Evolutionary conservation across 2,797 vertebrate species (phyloP).

Genomic region (Oophaga sylvatica): DNA sequence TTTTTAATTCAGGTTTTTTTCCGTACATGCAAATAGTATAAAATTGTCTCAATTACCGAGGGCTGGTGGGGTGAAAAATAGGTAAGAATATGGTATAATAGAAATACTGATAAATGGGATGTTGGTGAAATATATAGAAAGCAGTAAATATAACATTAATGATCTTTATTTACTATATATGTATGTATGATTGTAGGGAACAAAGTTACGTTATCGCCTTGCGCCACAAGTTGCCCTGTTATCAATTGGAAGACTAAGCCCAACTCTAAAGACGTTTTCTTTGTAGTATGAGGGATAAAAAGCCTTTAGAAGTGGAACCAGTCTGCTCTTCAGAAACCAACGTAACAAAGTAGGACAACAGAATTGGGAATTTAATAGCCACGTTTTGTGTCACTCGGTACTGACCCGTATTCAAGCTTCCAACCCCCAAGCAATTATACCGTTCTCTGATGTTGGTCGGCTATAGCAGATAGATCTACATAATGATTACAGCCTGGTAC

Average conservation of each 20-base stretch:
- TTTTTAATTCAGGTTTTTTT: too few species aligned
- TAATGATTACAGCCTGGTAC: neutral
- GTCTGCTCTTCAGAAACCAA: conserved; percentile 2
- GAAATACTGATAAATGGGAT: neutral
- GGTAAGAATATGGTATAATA: neutral
- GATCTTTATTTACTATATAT: neutral
- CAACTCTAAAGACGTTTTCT: conserved; percentile 13
- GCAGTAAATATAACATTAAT: neutral
- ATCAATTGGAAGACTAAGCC: neutral
- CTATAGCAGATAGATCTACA: neutral
- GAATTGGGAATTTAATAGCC: conserved; percentile 10
- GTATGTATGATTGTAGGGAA: neutral
- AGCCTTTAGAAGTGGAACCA: neutral
- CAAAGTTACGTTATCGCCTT: conserved; percentile 23
- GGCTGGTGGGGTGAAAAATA: too few species aligned
- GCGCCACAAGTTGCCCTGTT: conserved; percentile 20
- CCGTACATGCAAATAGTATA: too few species aligned
- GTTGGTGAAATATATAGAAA: neutral
- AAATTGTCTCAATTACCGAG: too few species aligned
- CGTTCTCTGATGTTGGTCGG: neutral
- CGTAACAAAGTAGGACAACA: neutral
- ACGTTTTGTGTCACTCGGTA: conserved; percentile 4
- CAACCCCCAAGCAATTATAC: conserved; percentile 2
- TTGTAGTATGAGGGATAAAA: conserved; percentile 11
- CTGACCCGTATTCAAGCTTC: neutral